phyloP scores from a whole-genome alignment of 1,140 invertebrate species.

The Drosophila pachea region DNA sequence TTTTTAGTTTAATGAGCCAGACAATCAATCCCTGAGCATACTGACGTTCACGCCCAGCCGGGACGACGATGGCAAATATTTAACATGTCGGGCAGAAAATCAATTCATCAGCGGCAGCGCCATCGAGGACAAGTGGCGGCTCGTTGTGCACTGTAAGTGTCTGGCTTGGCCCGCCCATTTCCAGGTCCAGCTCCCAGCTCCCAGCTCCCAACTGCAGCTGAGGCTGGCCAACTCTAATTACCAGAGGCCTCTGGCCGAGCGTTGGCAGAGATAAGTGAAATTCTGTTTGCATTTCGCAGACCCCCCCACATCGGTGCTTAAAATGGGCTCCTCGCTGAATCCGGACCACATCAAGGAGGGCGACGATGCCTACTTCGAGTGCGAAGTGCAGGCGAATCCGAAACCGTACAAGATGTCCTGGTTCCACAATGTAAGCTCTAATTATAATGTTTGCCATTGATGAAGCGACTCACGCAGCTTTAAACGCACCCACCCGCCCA shows the following conservation, averaged over 20 bases:
- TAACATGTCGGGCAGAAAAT: slow-evolving; percentile 93
- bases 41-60: slow-evolving; percentile 88
- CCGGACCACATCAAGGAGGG: slow-evolving; percentile 91
- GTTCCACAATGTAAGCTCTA: slow-evolving; percentile 88
- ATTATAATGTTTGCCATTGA: slow-evolving; percentile 25
- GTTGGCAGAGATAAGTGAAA: not conserved
- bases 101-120: slow-evolving; percentile 88
- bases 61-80: slow-evolving; percentile 91
- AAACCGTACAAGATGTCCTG: slow-evolving; percentile 89
- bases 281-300: slow-evolving; percentile 80
- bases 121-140: slow-evolving; percentile 89
- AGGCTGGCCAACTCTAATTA: slow-evolving; percentile 46
- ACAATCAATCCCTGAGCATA: slow-evolving; percentile 91
- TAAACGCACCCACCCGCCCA: not conserved
- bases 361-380: slow-evolving; percentile 90
- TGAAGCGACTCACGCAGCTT: slow-evolving; percentile 4
- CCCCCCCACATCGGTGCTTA: slow-evolving; percentile 86
- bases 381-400: slow-evolving; percentile 88
- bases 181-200: no score
- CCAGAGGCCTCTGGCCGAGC: not conserved
- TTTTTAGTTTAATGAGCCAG: slow-evolving; percentile 86
- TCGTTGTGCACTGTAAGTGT: slow-evolving; percentile 87
- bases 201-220: no score
- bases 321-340: slow-evolving; percentile 88
- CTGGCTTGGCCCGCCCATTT: not conserved